A percentile compares a stretch with the other conserved stretches of the same genome.
Conservation (phyloP, 2,888 invertebrate genomes). For the Lasius fuliginosus region DNA sequence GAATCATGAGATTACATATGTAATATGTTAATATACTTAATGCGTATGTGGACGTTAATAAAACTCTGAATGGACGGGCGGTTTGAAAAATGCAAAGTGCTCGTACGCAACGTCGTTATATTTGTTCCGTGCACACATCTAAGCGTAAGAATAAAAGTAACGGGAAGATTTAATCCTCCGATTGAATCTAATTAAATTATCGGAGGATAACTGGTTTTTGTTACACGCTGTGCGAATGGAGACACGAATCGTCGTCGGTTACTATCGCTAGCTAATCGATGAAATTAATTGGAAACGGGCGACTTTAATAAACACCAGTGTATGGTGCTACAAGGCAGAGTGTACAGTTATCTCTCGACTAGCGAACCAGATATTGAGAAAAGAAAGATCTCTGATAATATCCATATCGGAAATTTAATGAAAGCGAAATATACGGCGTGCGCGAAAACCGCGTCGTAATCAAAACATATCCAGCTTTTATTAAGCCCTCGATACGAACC, state of each 20-base stretch:
- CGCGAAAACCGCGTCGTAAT: conserved; percentile 16
- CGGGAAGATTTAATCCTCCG: conserved; percentile 36
- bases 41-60: background rate
- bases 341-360: conserved; percentile 11
- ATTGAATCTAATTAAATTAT: conserved; percentile 69
- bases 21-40: background rate
- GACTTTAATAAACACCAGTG: conserved; percentile 57
- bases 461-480: conserved; percentile 31
- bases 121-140: background rate
- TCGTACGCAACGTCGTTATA: background rate
- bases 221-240: conserved; percentile 8
- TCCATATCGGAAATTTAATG: conserved; percentile 49
- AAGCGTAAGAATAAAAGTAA: conserved; percentile 8
- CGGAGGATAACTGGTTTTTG: conserved; percentile 54
- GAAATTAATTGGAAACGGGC: conserved; percentile 68
- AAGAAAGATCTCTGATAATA: conserved; percentile 38
- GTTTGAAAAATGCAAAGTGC: background rate
- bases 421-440: conserved; percentile 31
- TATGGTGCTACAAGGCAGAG: background rate
- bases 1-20: background rate
- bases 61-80: background rate
- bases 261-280: conserved; percentile 60
- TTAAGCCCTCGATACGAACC: conserved; percentile 6
- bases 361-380: background rate
- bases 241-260: conserved; percentile 44